phyloP scores from a whole-genome alignment of 2,888 invertebrate species.

The Drosophila monieri region DNA sequence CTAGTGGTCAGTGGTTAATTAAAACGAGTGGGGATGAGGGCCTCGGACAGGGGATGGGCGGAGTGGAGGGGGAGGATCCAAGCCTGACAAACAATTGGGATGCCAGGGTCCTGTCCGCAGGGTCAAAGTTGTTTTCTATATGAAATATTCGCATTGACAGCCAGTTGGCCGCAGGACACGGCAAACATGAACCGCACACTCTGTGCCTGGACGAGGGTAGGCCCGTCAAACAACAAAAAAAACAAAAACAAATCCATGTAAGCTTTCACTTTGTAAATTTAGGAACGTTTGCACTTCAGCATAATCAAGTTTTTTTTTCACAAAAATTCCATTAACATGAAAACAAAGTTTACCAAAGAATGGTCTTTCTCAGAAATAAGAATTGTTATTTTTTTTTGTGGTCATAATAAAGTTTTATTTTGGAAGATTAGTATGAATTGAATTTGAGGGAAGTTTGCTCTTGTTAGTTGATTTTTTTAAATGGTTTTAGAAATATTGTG shows the following conservation, averaged over 20 bases:
- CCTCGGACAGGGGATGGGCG: background rate
- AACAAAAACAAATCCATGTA: background rate
- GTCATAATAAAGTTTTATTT: background rate
- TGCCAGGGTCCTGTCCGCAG: conserved; percentile 22
- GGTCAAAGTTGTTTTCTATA: conserved; percentile 48
- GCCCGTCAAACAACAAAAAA: background rate
- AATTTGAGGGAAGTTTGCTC: background rate
- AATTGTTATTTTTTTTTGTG: background rate
- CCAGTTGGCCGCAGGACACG: conserved; percentile 46
- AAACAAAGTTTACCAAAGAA: conserved; percentile 22
- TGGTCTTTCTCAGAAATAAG: conserved; percentile 8
- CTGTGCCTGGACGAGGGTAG: background rate
- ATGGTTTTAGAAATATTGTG: background rate
- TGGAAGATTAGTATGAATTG: background rate
- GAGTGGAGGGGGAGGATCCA: background rate
- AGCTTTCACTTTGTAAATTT: conserved; percentile 29
- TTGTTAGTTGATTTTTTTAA: background rate
- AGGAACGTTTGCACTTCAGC: conserved; percentile 14
- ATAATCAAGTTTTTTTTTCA: conserved; percentile 16
- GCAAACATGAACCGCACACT: conserved; percentile 25
- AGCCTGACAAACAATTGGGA: conserved; percentile 54
- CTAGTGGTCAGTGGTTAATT: conserved; percentile 73
- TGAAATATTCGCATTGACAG: conserved; percentile 54
- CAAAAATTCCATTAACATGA: conserved; percentile 20
- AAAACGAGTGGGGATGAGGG: conserved; percentile 47